Evolutionary conservation across 2,888 invertebrate species (phyloP).

Genomic region (Synergus itoensis): DNA sequence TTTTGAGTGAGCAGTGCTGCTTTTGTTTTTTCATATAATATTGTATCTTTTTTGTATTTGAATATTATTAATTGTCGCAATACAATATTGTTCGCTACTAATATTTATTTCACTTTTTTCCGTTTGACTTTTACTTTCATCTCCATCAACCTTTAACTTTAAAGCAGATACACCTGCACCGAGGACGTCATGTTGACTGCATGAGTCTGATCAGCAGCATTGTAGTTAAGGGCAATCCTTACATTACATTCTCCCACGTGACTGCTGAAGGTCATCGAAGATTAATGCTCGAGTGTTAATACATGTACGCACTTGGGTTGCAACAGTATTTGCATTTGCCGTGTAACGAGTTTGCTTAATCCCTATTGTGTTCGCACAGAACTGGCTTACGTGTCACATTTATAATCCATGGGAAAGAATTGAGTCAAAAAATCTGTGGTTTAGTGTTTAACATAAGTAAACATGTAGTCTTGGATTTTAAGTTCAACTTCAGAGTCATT

Average conservation of each 20-base stretch:
- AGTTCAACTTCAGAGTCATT: too few species aligned
- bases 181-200: not conserved
- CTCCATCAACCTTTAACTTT: not conserved
- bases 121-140: not conserved
- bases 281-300: not conserved
- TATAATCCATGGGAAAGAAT: not conserved
- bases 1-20: too few species aligned
- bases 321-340: not conserved
- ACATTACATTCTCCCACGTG: not conserved
- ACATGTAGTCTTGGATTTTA: too few species aligned
- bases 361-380: slow-evolving; percentile 1
- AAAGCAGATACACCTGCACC: not conserved
- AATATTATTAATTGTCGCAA: too few species aligned
- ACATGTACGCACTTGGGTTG: not conserved
- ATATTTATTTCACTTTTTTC: not conserved
- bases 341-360: slow-evolving; percentile 12
- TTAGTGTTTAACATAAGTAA: not conserved
- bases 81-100: not conserved
- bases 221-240: not conserved
- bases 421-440: not conserved
- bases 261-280: not conserved
- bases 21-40: too few species aligned
- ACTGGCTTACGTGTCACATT: not conserved
- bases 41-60: too few species aligned
- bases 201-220: not conserved